Base-by-base conservation (phyloP, 2,888 invertebrate species). In the Caenorhabditis angaria region DNA sequence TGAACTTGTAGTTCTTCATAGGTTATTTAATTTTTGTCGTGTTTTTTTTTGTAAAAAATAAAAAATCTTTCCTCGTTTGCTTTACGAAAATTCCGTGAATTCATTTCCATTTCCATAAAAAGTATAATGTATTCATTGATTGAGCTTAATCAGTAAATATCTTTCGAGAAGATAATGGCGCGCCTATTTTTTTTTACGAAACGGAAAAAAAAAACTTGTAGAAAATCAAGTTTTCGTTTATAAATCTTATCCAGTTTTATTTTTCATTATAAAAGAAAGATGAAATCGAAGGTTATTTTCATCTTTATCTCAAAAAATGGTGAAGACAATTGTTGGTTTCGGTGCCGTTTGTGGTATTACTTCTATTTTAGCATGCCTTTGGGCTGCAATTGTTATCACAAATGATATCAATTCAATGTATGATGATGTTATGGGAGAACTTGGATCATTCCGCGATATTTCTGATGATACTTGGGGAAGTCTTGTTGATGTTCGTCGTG, bases 361-460 rank as follows among this genome's bases (percentile, higher is more conserved):
- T 22, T 67, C 71, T 20, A 70, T 80, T 51, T 28, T 78, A 29
- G 80, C 80, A 3, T 78, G 80, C 58, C 71, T 82, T 60, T 82
- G 76, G 67, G 80, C 82, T 25, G 76, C 72, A 5, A 75, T 74
- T 28, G 77, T 82, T 72, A 82, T 82, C 72, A 77, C 75, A 41
- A 77, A 76, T 61, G 82, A 82, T 68, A 82, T 82, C 77, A 78
- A 80, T 48, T 65, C 71, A 51, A 82, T 82, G 82, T 82, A 82
- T 55, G 78, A 80, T 53, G 82, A 82, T 50, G 78, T 82, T 61
- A 82, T 82, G 82, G 76, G 71, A 70, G 80, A 80, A 65, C 73
- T 82, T 66, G 78, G 78, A 47, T 73, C 71, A 70, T 56, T 73
- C 29, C 57, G 69, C 69, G 76, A 77, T 35, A 78, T 82, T 27